Conservation (phyloP, 2,797 vertebrate genomes). For the Pipistrellus pygmaeus region DNA sequence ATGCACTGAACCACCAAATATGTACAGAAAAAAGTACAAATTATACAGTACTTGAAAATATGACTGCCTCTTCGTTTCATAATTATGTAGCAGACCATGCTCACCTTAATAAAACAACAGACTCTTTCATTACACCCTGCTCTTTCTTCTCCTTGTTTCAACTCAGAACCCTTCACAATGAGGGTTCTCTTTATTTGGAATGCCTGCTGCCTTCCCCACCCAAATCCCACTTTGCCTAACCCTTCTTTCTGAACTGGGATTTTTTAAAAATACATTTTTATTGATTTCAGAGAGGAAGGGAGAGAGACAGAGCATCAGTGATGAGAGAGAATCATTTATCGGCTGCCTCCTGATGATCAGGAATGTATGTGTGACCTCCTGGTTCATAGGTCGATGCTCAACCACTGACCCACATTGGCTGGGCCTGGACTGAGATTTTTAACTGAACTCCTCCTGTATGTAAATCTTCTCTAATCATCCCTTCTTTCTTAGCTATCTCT, state of each 20-base stretch:
- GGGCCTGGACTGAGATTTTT: background rate
- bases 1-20: background rate
- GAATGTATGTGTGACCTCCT: too few species aligned
- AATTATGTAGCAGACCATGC: background rate
- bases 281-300: too few species aligned
- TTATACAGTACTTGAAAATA: constrained; percentile 31
- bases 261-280: background rate
- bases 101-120: background rate
- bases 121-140: background rate
- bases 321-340: too few species aligned
- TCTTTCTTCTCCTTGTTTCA: background rate
- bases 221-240: background rate
- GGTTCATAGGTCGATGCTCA: too few species aligned
- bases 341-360: too few species aligned
- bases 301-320: too few species aligned
- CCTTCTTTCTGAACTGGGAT: background rate
- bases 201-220: background rate
- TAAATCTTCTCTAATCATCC: background rate
- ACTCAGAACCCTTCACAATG: background rate
- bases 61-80: background rate
- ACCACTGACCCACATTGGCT: too few species aligned
- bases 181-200: background rate
- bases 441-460: background rate
- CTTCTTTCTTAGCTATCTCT: background rate
- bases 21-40: constrained; percentile 20